phyloP scores from a whole-genome alignment of 2,888 invertebrate species.

The Limnephilus marmoratus region DNA sequence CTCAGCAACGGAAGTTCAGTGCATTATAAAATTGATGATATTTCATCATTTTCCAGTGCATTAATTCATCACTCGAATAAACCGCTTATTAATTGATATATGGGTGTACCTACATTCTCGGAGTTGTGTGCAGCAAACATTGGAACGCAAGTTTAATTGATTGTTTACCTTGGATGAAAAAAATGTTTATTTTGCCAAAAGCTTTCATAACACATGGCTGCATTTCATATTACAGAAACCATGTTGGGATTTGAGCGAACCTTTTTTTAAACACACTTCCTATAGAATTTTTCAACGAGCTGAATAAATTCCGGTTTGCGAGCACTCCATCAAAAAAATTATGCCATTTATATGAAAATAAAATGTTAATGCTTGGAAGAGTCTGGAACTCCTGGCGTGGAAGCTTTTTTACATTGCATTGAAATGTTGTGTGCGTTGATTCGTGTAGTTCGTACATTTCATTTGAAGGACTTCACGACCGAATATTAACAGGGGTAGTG shows the following conservation, averaged over 20 bases:
- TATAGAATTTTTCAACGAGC: not conserved
- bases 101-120: not conserved
- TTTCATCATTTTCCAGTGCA: not conserved
- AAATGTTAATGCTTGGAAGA: not conserved
- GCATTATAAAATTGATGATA: not conserved
- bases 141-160: constrained; percentile 18
- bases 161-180: constrained; percentile 23
- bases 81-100: not conserved
- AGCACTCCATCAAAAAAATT: constrained; percentile 6
- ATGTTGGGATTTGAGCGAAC: constrained; percentile 15
- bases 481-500: constrained; percentile 24
- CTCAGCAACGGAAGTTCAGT: no score
- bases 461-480: constrained; percentile 33
- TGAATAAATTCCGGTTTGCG: not conserved
- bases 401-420: not conserved
- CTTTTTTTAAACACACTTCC: constrained; percentile 16
- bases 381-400: not conserved
- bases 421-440: constrained; percentile 2
- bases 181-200: constrained; percentile 41
- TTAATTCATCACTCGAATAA: not conserved
- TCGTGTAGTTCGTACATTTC: not conserved
- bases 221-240: constrained; percentile 22
- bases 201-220: constrained; percentile 37
- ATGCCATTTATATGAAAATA: not conserved
- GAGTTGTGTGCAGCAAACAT: constrained; percentile 3